Evolutionary conservation across 1,140 invertebrate species (phyloP).

Genomic region (Apis laboriosa): DNA sequence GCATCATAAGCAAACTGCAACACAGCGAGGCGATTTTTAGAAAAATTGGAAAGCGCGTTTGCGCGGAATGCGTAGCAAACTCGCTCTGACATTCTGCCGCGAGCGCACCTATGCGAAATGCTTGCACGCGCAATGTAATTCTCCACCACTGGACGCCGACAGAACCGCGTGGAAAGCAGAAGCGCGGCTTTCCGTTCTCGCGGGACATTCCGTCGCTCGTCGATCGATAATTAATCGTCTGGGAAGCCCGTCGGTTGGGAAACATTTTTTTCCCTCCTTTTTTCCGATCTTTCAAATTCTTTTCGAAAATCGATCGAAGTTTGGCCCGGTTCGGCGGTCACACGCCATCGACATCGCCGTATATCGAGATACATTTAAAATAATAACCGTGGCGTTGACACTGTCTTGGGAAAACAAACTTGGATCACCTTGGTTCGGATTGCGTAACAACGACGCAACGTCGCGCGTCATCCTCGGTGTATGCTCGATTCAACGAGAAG

Average conservation of each 20-base stretch:
- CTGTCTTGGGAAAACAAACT: constrained; percentile 54
- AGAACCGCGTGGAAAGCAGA: too few relatives aligned
- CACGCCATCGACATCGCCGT: too few relatives aligned
- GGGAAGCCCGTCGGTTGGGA: constrained; percentile 25
- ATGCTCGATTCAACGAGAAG: constrained; percentile 32
- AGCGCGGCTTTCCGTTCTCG: not conserved
- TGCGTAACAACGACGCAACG: constrained; percentile 41
- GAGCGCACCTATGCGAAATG: constrained; percentile 19
- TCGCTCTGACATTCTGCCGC: constrained; percentile 15
- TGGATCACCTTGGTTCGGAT: constrained; percentile 20
- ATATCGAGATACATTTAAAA: constrained; percentile 47
- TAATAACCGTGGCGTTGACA: constrained; percentile 56
- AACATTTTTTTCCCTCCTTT: too few relatives aligned
- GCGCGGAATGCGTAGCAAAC: not conserved
- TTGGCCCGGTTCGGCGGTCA: too few relatives aligned
- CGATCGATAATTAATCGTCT: constrained; percentile 77
- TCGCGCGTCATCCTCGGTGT: constrained; percentile 40
- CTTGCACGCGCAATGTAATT: constrained; percentile 46
- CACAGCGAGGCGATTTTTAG: too few relatives aligned
- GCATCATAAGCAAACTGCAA: not conserved
- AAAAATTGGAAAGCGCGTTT: not conserved
- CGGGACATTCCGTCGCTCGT: constrained; percentile 36
- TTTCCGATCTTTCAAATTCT: too few relatives aligned
- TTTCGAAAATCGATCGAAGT: too few relatives aligned
- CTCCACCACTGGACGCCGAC: constrained; percentile 26